Evolutionary conservation across 2,113 vertebrate species (phyloP).

Genomic region (Ginglymostoma cirratum): DNA sequence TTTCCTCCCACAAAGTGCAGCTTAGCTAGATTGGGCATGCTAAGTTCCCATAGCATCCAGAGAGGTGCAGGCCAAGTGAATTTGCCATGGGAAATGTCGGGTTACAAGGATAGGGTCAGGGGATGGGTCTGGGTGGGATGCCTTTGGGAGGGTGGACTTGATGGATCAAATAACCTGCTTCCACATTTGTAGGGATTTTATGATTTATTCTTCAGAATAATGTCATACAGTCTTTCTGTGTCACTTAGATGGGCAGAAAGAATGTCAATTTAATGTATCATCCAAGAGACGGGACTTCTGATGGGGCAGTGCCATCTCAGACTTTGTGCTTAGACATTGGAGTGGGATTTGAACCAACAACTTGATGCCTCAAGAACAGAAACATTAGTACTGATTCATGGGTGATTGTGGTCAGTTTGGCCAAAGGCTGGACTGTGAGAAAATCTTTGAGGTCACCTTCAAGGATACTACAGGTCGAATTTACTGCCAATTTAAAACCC

Average conservation of each 20-base stretch:
- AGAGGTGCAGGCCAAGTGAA: too few species aligned
- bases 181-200: too few species aligned
- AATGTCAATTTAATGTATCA: background rate
- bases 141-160: too few species aligned
- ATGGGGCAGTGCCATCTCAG: background rate
- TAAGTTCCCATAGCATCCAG: too few species aligned
- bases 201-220: background rate
- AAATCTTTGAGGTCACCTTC: background rate
- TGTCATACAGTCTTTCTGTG: background rate
- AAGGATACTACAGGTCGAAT: background rate
- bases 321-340: background rate
- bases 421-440: background rate
- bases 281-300: background rate
- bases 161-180: too few species aligned
- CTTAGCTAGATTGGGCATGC: too few species aligned
- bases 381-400: background rate
- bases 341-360: background rate
- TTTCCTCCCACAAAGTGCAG: too few species aligned
- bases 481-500: background rate
- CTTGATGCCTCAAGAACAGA: background rate
- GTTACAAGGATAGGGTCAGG: too few species aligned
- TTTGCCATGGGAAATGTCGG: too few species aligned
- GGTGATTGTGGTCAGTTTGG: background rate
- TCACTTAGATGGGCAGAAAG: too few species aligned
- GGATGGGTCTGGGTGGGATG: too few species aligned